A percentile compares a stretch with the other conserved stretches of the same genome.
These are phyloP conservation scores for Archocentrus centrarchus DNA, from an alignment of 2,113 vertebrate genomes.

Conservation along the genomic window DNA sequence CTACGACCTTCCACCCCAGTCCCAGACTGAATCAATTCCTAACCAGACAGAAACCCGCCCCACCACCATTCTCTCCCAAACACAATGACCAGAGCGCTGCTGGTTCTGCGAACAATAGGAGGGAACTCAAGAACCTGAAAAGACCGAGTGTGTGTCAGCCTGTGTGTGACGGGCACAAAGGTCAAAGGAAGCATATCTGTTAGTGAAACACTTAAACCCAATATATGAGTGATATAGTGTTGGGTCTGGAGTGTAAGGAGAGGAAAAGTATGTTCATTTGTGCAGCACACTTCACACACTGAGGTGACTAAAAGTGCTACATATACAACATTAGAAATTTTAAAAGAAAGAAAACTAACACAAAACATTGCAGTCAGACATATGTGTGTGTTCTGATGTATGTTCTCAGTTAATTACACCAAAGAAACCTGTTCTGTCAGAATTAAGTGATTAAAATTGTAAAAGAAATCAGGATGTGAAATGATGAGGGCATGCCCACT, in stretches of 20 bases:
- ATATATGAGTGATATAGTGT: neutral
- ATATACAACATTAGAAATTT: neutral
- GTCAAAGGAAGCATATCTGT: constrained; percentile 12
- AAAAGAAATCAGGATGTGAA: neutral
- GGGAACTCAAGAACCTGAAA: constrained; percentile 29
- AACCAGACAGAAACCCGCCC: constrained; percentile 70
- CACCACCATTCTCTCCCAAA: constrained; percentile 35
- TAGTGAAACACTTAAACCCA: constrained; percentile 9
- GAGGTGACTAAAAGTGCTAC: neutral
- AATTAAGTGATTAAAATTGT: neutral
- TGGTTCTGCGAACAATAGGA: constrained; percentile 60
- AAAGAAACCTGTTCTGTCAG: neutral
- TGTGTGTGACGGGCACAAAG: constrained; percentile 14
- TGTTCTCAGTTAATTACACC: neutral
- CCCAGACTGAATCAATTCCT: constrained; percentile 82
- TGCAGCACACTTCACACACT: neutral
- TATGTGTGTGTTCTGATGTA: neutral
- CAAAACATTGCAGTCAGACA: too few relatives aligned
- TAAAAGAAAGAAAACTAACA: neutral
- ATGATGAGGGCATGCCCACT: neutral
- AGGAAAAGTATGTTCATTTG: neutral
- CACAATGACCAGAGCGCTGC: constrained; percentile 68
- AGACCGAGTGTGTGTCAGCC: constrained; percentile 14
- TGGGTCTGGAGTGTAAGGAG: neutral
- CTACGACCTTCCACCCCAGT: constrained; percentile 73